Evolutionary conservation across 2,888 invertebrate genomes (phyloP).

Genomic region (Beris chalybata): DNA sequence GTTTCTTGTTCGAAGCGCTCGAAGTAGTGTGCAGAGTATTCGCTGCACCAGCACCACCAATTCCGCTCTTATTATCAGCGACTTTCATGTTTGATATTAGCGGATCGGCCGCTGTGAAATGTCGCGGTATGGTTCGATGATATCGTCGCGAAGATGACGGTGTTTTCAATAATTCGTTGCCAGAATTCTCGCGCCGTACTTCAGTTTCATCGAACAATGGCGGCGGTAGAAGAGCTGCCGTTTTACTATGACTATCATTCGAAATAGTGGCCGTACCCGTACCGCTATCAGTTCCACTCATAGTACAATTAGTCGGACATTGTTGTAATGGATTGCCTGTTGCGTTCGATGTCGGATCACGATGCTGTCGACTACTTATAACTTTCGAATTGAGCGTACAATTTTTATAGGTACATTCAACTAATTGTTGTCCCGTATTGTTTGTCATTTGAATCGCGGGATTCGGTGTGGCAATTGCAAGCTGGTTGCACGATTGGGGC

Average conservation of each 20-base stretch:
- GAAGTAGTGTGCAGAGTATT: constrained; percentile 36
- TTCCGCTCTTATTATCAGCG: constrained; percentile 16
- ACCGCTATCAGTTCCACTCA: background rate
- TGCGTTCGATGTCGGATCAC: constrained; percentile 1
- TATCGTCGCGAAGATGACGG: constrained; percentile 54
- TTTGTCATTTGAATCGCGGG: constrained; percentile 23
- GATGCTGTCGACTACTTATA: constrained; percentile 26
- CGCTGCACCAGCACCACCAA: constrained; percentile 36
- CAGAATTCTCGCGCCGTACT: constrained; percentile 7
- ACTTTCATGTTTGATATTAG: constrained; percentile 37
- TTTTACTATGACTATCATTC: constrained; percentile 15
- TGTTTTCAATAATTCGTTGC: constrained; percentile 46
- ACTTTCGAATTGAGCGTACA: constrained; percentile 49
- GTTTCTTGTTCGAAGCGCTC: constrained; percentile 47
- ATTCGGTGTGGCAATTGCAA: constrained; percentile 12
- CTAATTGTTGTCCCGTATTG: constrained; percentile 38
- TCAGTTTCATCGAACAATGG: constrained; percentile 40
- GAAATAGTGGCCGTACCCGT: background rate
- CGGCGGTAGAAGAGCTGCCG: constrained; percentile 38
- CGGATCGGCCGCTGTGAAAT: constrained; percentile 54
- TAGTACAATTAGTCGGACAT: constrained; percentile 32
- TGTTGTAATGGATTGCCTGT: constrained; percentile 21
- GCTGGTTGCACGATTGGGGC: constrained; percentile 34
- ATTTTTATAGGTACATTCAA: constrained; percentile 54
- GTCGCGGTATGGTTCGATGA: constrained; percentile 57